These are phyloP conservation scores for Hirtodrosophila histrioides DNA, from an alignment of 2,888 invertebrate genomes.

Conservation along the genomic window DNA sequence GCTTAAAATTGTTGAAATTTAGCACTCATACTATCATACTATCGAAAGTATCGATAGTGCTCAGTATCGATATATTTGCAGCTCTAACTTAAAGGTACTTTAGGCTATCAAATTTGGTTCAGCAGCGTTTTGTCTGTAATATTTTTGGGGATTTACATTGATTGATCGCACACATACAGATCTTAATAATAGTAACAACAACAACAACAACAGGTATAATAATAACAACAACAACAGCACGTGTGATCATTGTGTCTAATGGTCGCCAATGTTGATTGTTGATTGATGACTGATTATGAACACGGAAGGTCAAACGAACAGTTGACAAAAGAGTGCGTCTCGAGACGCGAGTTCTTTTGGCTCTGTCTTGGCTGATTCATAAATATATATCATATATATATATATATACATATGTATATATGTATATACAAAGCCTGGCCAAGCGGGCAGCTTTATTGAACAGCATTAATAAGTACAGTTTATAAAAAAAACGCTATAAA, in stretches of 20 bases:
- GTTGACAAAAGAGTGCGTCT: constrained; percentile 49
- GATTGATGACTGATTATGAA: constrained; percentile 67
- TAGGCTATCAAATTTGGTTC: constrained; percentile 54
- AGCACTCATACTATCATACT: too few relatives aligned
- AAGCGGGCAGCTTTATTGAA: constrained; percentile 7
- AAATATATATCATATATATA: constrained; percentile 21
- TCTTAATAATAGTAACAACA: constrained; percentile 2
- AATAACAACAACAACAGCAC: constrained; percentile 28
- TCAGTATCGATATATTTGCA: too few relatives aligned
- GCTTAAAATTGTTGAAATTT: too few relatives aligned
- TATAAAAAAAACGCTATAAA: constrained; percentile 45
- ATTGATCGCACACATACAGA: constrained; percentile 46
- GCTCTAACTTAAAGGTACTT: constrained; percentile 19
- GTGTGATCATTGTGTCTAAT: constrained; percentile 39
- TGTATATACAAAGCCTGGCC: constrained; percentile 26
- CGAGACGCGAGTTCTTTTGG: constrained; percentile 30
- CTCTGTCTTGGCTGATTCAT: constrained; percentile 4
- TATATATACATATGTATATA: constrained; percentile 34
- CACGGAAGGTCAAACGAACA: constrained; percentile 61
- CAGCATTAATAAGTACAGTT: constrained; percentile 70
- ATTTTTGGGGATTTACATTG: constrained; percentile 46
- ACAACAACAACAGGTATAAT: constrained; percentile 15
- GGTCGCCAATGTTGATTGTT: constrained; percentile 47
- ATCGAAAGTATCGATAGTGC: too few relatives aligned
- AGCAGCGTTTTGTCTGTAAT: constrained; percentile 3